Evolutionary conservation across 2,888 invertebrate genomes (phyloP), one percentile per base, ranked within the genome.

Genomic region (Pheosia gnoma): DNA sequence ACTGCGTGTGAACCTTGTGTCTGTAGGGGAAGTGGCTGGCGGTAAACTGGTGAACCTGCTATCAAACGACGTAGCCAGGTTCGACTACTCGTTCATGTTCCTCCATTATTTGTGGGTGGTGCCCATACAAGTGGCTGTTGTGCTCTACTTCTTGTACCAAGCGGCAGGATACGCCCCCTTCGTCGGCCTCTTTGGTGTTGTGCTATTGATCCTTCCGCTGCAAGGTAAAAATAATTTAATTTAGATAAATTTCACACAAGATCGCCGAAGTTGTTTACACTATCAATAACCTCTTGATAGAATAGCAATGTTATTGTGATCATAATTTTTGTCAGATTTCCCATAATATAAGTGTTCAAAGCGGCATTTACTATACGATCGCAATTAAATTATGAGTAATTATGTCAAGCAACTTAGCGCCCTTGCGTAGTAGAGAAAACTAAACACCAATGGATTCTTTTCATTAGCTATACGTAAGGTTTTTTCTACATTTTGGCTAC

Each of bases 41-140:
- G 98, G 97, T 0, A 96, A 97, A 84, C 94, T 98, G 68, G 96
- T 98, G 38, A 98, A 98, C 86, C 88, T 98, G 59, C 85, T 98
- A 78, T 96, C 97, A 0, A 98, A 97, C 74, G 98, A 98, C 83
- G 96, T 98, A 9, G 95, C 95, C 59, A 94, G 97, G 75, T 97
- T 98, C 81, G 98, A 98, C 82, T 94, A 95, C 84, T 94, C 95
- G 3, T 95, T 96, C 64, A 87, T 95, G 77, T 96, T 96, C 78
- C 81, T 97, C 6, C 97, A 97, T 85, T 97, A 96, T 80, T 87
- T 97, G 57, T 97, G 97, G 96, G 92, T 97, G 53, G 96, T 96
- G 73, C 97, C 97, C 0, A 84, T 97, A 7, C 96, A 97, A 81
- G 94, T 95, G 3, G 88, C 95, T 5, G 93, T 96, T 0, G 90